phyloP scores from a whole-genome alignment of 2,113 vertebrate species.

The Engystomops pustulosus region DNA sequence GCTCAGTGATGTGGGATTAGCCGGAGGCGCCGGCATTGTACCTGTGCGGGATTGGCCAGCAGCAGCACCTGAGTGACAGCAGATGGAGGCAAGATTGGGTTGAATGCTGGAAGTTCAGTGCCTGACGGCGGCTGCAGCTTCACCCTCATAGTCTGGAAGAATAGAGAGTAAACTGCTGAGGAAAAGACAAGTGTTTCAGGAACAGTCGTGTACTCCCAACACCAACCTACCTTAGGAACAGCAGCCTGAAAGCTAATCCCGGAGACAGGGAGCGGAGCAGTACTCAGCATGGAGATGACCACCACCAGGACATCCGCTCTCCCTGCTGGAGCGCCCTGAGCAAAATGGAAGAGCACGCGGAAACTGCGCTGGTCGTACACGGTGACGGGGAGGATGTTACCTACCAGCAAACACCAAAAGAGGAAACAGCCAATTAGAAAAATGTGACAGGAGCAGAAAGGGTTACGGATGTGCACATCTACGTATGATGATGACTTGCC shows the following conservation, averaged over 20 bases:
- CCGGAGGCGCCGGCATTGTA: constrained; percentile 63
- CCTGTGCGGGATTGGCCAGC: constrained; percentile 95
- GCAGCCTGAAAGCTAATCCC: constrained; percentile 95
- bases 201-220: too few species aligned
- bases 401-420: constrained; percentile 70
- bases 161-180: not conserved
- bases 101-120: constrained; percentile 89
- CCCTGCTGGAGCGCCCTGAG: constrained; percentile 83
- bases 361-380: constrained; percentile 94
- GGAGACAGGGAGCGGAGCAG: constrained; percentile 85
- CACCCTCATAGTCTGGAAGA: constrained; percentile 90
- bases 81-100: constrained; percentile 90
- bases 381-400: constrained; percentile 91
- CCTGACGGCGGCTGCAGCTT: constrained; percentile 93
- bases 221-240: constrained; percentile 80
- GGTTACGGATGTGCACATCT: too few species aligned
- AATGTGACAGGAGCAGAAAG: too few species aligned
- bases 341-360: constrained; percentile 93
- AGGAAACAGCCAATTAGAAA: not conserved
- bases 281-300: constrained; percentile 97
- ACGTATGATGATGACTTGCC: too few species aligned
- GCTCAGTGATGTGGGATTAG: too few species aligned
- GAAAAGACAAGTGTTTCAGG: too few species aligned
- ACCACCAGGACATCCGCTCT: constrained; percentile 91
- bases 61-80: constrained; percentile 95